Percentiles rank a stretch among this genome's conserved stretches.
phyloP scores from a whole-genome alignment of 2,113 vertebrate genomes.

The Euleptes europaea region DNA sequence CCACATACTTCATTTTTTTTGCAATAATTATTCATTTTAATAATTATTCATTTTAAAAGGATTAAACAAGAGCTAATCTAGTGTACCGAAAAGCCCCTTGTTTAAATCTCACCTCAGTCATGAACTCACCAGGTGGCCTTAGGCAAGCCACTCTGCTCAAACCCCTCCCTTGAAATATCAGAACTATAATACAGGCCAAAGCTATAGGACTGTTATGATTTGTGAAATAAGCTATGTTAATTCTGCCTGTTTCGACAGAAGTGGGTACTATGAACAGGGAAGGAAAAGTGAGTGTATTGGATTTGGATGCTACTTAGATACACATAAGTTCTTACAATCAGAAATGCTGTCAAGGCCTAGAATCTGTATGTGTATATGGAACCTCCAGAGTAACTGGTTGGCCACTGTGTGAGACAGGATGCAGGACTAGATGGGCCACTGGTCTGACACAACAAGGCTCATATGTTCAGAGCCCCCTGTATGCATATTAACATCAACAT shows the following conservation, averaged over 20 bases:
- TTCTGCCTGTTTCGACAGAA: neutral
- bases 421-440: no score
- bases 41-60: no score
- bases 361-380: no score
- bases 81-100: neutral
- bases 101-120: neutral
- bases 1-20: neutral
- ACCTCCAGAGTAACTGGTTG: no score
- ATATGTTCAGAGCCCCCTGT: no score
- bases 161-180: neutral
- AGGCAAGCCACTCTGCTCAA: neutral
- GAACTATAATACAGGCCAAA: neutral
- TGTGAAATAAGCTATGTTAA: neutral
- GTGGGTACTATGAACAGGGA: neutral
- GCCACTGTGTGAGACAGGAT: no score
- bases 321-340: no score
- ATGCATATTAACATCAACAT: no score
- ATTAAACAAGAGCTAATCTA: neutral
- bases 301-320: neutral
- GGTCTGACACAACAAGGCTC: no score
- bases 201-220: neutral
- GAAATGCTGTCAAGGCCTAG: no score
- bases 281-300: neutral
- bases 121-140: neutral
- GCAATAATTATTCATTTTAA: neutral